Conservation (phyloP, 2,113 vertebrate genomes). For the Oncorhynchus kisutch region DNA sequence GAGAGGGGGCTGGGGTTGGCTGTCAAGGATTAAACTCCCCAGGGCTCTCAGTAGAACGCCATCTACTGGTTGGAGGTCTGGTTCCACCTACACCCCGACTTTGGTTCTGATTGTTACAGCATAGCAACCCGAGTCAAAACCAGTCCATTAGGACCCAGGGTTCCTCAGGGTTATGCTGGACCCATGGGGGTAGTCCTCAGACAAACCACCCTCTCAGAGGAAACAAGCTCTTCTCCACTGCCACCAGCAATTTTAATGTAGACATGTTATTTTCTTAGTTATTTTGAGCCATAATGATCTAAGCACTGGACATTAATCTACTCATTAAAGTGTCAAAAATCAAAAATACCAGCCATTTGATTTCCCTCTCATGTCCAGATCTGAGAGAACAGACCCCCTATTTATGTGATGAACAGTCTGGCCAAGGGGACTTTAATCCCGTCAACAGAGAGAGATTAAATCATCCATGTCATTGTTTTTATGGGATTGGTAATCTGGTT, state of each 20-base stretch:
- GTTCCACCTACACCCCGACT: not conserved
- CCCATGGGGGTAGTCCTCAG: not conserved
- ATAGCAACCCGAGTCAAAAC: constrained; percentile 33
- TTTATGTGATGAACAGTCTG: constrained; percentile 71
- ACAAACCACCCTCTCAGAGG: constrained; percentile 22
- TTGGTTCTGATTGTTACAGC: not conserved
- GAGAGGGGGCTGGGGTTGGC: not conserved
- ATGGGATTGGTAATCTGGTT: constrained; percentile 71
- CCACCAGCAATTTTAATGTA: constrained; percentile 10
- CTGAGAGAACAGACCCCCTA: constrained; percentile 56
- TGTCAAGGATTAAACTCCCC: not conserved
- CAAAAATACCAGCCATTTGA: constrained; percentile 56
- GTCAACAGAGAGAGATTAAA: constrained; percentile 67
- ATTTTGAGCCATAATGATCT: constrained; percentile 62
- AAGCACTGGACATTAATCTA: constrained; percentile 68
- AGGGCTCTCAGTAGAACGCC: not conserved
- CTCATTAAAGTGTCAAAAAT: constrained; percentile 59
- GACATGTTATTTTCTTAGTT: constrained; percentile 7
- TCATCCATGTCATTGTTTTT: constrained; percentile 47
- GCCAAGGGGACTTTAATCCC: constrained; percentile 65
- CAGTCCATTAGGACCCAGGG: constrained; percentile 9
- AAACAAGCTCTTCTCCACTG: not conserved
- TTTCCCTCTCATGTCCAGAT: constrained; percentile 64
- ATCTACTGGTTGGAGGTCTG: not conserved
- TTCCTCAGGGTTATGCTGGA: constrained; percentile 14